Percentiles rank a stretch among this genome's conserved stretches.
Evolutionary conservation across 1,140 invertebrate genomes (phyloP).

Genomic region (Microplitis mediator): DNA sequence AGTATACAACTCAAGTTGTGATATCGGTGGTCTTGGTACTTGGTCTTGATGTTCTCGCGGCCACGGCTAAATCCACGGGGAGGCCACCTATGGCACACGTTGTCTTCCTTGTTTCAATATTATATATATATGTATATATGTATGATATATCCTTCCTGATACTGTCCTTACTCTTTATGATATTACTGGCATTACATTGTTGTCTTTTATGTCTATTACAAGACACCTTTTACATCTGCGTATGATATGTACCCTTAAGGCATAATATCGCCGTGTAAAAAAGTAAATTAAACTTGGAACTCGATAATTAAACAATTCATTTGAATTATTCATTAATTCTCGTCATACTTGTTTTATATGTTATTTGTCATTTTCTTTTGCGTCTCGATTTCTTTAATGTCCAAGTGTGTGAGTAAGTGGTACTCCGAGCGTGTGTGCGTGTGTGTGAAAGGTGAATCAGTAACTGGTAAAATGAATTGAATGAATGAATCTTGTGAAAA

Average conservation of each 20-base stretch:
- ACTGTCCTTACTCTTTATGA: too few relatives aligned
- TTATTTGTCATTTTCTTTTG: not conserved
- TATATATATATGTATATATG: too few relatives aligned
- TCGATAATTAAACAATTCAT: not conserved
- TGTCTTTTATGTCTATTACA: too few relatives aligned
- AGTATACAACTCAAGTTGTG: not conserved
- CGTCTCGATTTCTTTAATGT: not conserved
- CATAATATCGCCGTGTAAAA: not conserved
- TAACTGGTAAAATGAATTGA: too few relatives aligned
- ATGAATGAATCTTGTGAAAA: too few relatives aligned
- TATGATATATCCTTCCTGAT: too few relatives aligned
- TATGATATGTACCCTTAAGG: not conserved
- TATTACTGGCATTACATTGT: too few relatives aligned
- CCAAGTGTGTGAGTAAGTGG: too few relatives aligned
- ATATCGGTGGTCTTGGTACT: too few relatives aligned
- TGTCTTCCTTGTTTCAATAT: not conserved
- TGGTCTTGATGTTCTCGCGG: conserved; percentile 9
- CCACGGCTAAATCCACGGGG: conserved; percentile 8
- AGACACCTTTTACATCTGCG: not conserved
- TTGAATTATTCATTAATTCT: conserved; percentile 12
- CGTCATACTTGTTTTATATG: not conserved
- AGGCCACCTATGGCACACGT: not conserved
- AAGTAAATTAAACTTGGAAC: not conserved
- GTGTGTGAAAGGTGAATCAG: too few relatives aligned
- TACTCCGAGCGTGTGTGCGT: too few relatives aligned